Conservation (phyloP, 2,797 vertebrate species). For the Melanotaenia boesemani region DNA sequence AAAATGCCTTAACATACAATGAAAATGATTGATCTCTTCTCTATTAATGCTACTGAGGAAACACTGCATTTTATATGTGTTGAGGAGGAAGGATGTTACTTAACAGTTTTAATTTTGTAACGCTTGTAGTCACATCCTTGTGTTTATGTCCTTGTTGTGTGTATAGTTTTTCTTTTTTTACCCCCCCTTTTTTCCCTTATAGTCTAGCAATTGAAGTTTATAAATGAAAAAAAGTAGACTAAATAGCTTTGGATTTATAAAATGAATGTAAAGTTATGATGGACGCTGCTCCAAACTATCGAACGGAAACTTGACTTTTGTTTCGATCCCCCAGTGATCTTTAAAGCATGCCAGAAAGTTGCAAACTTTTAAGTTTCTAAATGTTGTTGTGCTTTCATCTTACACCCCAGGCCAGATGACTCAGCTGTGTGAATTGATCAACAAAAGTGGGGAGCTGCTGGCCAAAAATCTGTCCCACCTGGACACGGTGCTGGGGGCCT, state of each 20-base stretch:
- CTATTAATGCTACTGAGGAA: background rate
- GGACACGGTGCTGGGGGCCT: slow-evolving; percentile 97
- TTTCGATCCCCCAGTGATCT: background rate
- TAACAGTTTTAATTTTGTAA: background rate
- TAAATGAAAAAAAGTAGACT: background rate
- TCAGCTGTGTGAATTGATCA: slow-evolving; percentile 98
- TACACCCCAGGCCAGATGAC: slow-evolving; percentile 95
- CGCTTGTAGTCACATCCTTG: background rate
- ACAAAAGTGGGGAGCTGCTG: slow-evolving; percentile 98
- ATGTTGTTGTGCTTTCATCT: slow-evolving; percentile 1
- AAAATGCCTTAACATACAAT: background rate
- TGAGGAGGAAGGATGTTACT: background rate
- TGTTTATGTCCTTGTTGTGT: background rate
- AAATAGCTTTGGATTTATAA: background rate
- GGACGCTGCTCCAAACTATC: background rate
- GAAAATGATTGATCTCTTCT: background rate
- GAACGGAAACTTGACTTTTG: background rate
- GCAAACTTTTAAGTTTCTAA: slow-evolving; percentile 6
- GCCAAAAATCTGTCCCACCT: slow-evolving; percentile 98
- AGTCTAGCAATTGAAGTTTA: background rate
- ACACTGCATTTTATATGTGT: background rate
- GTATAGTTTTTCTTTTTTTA: background rate
- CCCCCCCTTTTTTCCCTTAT: no score
- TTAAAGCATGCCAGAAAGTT: background rate
- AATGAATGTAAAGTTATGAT: background rate